A percentile compares a stretch with the other conserved stretches of the same genome.
Evolutionary conservation across 2,888 invertebrate genomes (phyloP).

Genomic region (Dicycla oo): DNA sequence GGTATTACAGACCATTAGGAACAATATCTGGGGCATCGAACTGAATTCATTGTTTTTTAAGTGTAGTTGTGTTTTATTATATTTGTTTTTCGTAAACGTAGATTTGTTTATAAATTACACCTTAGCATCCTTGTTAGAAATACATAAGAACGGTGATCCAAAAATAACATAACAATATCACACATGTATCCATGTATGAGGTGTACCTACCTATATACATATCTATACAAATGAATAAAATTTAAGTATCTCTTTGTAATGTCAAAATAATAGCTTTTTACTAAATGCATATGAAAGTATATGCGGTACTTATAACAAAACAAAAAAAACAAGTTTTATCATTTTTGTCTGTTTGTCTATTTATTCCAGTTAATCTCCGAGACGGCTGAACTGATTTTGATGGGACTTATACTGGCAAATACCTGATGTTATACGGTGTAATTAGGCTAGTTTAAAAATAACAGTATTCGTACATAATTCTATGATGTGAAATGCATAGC

Average conservation of each 20-base stretch:
- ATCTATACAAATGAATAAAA: no score
- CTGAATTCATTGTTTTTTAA: constrained; percentile 6
- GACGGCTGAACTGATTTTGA: no score
- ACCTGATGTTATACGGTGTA: no score
- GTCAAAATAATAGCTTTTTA: no score
- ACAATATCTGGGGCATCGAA: constrained; percentile 17
- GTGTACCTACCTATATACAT: background rate
- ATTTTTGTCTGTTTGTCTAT: no score
- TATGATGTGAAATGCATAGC: background rate
- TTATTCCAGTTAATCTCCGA: no score
- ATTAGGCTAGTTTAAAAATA: background rate
- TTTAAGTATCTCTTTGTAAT: no score
- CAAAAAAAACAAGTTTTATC: no score
- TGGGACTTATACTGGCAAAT: no score
- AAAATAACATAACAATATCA: background rate
- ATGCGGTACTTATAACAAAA: no score
- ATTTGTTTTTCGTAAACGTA: background rate
- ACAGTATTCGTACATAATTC: background rate
- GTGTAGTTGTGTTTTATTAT: background rate
- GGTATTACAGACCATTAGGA: background rate
- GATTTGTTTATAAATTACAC: background rate
- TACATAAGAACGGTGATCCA: background rate
- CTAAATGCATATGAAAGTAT: no score
- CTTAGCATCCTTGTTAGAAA: background rate
- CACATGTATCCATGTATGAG: background rate